Evolutionary conservation across 2,113 vertebrate species (phyloP).

Genomic region (Petromus typicus): DNA sequence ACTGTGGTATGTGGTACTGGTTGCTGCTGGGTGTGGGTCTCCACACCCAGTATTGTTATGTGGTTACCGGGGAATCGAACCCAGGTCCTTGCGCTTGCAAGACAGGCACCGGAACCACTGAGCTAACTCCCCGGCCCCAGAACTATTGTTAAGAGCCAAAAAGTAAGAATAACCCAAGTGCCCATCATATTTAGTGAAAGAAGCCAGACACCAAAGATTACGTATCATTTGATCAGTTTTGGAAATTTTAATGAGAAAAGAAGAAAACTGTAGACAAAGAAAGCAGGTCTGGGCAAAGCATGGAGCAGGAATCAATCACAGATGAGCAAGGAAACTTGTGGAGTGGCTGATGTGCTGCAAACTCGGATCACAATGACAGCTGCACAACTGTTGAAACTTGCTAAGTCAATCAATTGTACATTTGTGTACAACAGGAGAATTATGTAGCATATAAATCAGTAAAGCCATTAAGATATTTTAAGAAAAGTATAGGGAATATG

Average conservation of each 20-base stretch:
- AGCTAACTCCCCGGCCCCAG: too few species aligned
- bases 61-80: too few species aligned
- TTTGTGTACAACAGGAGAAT: neutral
- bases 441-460: neutral
- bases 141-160: neutral
- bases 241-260: constrained; percentile 12
- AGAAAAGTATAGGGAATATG: neutral
- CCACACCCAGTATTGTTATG: too few species aligned
- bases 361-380: neutral
- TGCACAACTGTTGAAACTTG: neutral
- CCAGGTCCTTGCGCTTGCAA: too few species aligned
- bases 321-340: neutral
- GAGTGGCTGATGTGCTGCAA: neutral
- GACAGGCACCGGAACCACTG: too few species aligned
- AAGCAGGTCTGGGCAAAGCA: neutral
- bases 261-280: neutral
- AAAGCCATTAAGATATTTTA: neutral
- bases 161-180: neutral
- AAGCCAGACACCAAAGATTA: neutral
- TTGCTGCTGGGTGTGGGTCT: too few species aligned
- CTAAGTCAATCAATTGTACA: neutral
- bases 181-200: neutral
- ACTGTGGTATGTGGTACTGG: too few species aligned
- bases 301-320: neutral
- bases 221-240: neutral